Evolutionary conservation across 1,140 invertebrate species (phyloP), one percentile per base, ranked within the genome.

Genomic region (Copidosoma floridanum): DNA sequence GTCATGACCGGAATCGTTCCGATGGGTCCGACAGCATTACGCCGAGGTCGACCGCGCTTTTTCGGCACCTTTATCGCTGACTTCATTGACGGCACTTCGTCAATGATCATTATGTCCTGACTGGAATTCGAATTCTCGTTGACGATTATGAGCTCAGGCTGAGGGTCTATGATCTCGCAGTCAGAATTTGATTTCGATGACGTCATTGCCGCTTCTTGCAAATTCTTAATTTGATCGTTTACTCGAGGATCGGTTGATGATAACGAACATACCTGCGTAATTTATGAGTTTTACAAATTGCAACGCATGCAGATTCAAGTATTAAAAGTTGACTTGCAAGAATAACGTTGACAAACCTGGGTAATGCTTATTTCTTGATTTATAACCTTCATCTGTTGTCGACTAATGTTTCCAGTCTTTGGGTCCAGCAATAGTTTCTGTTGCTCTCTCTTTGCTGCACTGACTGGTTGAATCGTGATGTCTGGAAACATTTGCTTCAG

Each of bases 91-190:
- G 73, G 66, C 8, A 80, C 74, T 41, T 81, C 79, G 20, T 80
- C 79, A 35, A 81, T 81, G 2, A 81, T 81, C 63, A 81, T 73
- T 8, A 81, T 73, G 37, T 81, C 79, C 38, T 81, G 78, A 52
- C 79, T 81, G 3, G 79, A 81, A 44, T 80, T 80, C 0, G 79
- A 80, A 50, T 81, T 80, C 26, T 81, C 78, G 50, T 81, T 81
- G 1, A 79, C 79, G 29, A 81, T 77, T 52, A 80, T 79, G 4
- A 81, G 56, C 44, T 81, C 79, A 6, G 79, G 78, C 12, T 72
- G 70, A 23, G 55, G 74, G 16, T 80, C 79, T 23, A 80, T 79
- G 11, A 81, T 79, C 40, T 80, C 78, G 50, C 77, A 79, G 16
- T 77, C 75, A 3, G 76, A 74, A 27, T 68, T 68, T 10, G 64